Evolutionary conservation across 1,140 invertebrate species (phyloP).

Genomic region (Daktulosphaira vitifoliae): DNA sequence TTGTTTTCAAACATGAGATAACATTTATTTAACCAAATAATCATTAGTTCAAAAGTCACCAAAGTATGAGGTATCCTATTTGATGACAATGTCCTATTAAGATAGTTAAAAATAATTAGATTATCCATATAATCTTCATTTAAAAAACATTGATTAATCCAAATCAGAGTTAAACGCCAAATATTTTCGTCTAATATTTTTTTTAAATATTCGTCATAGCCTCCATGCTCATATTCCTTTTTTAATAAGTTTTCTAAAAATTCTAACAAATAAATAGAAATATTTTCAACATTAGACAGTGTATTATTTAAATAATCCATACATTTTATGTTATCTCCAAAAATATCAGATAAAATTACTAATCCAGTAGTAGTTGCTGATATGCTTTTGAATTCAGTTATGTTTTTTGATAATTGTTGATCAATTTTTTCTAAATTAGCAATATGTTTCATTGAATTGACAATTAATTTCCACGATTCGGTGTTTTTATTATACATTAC

Average conservation of each 20-base stretch:
- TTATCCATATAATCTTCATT: not conserved
- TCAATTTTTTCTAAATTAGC: not conserved
- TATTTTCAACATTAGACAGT: not conserved
- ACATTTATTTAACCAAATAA: conserved; percentile 1
- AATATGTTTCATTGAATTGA: not conserved
- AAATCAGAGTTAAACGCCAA: not conserved
- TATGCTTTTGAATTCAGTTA: not conserved
- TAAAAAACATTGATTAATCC: conserved; percentile 6
- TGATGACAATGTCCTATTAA: conserved; percentile 5
- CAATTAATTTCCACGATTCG: not conserved
- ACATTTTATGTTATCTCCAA: too few relatives aligned
- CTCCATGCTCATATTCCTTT: not conserved
- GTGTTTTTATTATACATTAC: not conserved
- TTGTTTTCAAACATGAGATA: not conserved
- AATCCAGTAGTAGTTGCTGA: conserved; percentile 15
- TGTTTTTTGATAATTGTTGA: not conserved
- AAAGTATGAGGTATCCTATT: conserved; percentile 7
- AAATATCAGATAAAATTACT: not conserved
- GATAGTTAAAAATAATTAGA: conserved; percentile 3
- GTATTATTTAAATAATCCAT: conserved; percentile 1
- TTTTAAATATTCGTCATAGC: not conserved
- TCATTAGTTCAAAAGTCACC: not conserved
- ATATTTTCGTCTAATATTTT: not conserved
- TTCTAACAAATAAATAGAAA: not conserved
- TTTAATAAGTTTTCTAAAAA: conserved; percentile 6